Conservation (phyloP, 2,888 invertebrate genomes). For the Teleiodes luculella region DNA sequence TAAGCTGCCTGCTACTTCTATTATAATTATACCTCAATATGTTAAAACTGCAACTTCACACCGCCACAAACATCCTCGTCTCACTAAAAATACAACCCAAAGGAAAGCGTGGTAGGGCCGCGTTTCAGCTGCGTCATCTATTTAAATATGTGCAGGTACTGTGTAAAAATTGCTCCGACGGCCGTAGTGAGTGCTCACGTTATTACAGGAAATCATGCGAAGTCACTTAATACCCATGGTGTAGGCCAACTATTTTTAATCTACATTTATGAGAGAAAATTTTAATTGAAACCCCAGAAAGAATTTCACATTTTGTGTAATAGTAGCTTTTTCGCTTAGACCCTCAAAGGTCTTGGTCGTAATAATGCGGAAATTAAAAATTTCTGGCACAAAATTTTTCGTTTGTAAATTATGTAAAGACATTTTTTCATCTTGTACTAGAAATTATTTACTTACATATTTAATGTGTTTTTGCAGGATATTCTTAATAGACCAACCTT, state of each 20-base stretch:
- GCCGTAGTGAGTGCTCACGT: conserved; percentile 4
- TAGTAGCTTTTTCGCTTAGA: conserved; percentile 3
- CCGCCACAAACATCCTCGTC: too few species aligned
- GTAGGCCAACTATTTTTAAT: conserved; percentile 20
- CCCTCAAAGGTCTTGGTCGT: conserved; percentile 11
- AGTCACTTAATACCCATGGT: conserved; percentile 15
- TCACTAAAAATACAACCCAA: background rate
- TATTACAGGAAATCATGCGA: conserved; percentile 22
- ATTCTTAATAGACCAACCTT: background rate
- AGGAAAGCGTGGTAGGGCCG: conserved; percentile 1
- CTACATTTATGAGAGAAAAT: conserved; percentile 15
- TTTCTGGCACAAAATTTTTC: background rate
- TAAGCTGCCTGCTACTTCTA: too few species aligned
- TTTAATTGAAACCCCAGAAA: conserved; percentile 17
- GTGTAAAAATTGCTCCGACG: conserved; percentile 5
- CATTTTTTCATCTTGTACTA: background rate
- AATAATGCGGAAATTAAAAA: conserved; percentile 9
- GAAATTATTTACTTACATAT: background rate
- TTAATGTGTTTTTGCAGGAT: background rate
- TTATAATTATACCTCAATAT: too few species aligned
- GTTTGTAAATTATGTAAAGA: background rate
- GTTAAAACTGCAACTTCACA: too few species aligned
- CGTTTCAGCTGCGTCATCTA: conserved; percentile 17
- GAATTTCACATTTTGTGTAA: conserved; percentile 8
- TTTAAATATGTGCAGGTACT: conserved; percentile 15